Evolutionary conservation across 2,797 vertebrate species (phyloP), one percentile per base, ranked within the genome.

Genomic region (Lycodopsis pacificus): DNA sequence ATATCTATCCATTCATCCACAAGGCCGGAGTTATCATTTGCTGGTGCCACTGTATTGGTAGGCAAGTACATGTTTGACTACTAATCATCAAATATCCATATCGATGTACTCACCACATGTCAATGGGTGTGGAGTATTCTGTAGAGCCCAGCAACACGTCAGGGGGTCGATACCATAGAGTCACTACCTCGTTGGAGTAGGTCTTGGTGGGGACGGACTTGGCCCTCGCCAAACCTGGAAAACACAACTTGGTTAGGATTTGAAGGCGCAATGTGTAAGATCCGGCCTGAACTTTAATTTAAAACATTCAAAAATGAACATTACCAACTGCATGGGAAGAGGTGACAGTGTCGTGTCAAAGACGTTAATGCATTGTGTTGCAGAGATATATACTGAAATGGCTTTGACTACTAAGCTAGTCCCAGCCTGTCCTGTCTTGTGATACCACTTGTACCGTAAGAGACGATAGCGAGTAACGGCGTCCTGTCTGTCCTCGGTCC

Each of bases 121-220:
- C 97, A 0, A 99, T 97, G 83, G 97, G 97, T 0, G 97, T 99
- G 71, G 97, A 98, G 73, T 99, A 99, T 75, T 98, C 97, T 0
- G 98, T 99, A 13, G 97, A 98, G 59, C 98, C 97, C 89, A 99
- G 95, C 51, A 99, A 95, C 69, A 99, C 97, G 0, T 99, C 97
- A 0, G 98, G 97, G 7, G 98, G 98, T 12, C 97, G 94, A 89
- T 99, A 99, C 98, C 98, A 99, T 15, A 99, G 93, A 7, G 98
- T 99, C 71, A 99, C 98, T 88, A 99, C 98, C 91, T 98, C 97
- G 4, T 99, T 98, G 89, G 98, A 99, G 70, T 98, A 99, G 0
- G 98, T 99, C 94, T 99, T 99, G 0, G 98, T 99, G 15, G 91
- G 92, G 70, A 94, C 89, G 0, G 91, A 93, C 81, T 94, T 92